Base-by-base conservation (phyloP, 2,113 vertebrate genomes). In the Mus musculus region DNA sequence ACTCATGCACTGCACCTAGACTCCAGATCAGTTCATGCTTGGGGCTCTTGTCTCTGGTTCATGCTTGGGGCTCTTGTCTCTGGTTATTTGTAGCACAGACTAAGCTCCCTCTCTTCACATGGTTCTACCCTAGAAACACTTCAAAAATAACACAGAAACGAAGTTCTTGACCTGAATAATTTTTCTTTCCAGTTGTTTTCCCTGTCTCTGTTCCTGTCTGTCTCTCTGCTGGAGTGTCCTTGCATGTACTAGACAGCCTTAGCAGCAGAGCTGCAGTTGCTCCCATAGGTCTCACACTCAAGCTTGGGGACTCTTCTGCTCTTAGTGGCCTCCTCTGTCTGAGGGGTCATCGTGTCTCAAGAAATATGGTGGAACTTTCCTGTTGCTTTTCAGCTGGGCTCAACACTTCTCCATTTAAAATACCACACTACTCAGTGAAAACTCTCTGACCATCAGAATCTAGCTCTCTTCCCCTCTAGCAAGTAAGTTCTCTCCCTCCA, bases 91-190 rank as follows among this genome's bases (percentile, higher is more conserved):
- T 52, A 82, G 42, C 36, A 46, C n/a, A 77, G 65, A 24, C 39
- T 54, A 59, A 92, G 61, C 36, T 7, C 14, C 42, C 42, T 30
- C 16, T 91, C 3, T 54, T 59, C 30, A 46, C 69, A 28, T 88
- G 85, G 87, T 89, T 87, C 33, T 10, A 90, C 88, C 94, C 65
- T 67, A 87, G 65, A 84, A 93, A 42, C 13, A 28, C 72, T 92
- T 95, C 14, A 94, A 89, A 93, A 96, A 87, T 46, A 84, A 92
- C 93, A 77, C 19, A 87, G 85, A 81, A 94, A 92, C 90, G 14
- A 73, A 71, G 42, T 61, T 93, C 56, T 84, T 86, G 22, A 42
- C 39, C 72, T 78, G 93, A 81, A 30, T 73, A 91, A 80, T 56
- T 95, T 24, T 61, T 78, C 63, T 93, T 69, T 80, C 67, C 4